Conservation (phyloP, 2,113 vertebrate species). For the Narcine bancroftii region DNA sequence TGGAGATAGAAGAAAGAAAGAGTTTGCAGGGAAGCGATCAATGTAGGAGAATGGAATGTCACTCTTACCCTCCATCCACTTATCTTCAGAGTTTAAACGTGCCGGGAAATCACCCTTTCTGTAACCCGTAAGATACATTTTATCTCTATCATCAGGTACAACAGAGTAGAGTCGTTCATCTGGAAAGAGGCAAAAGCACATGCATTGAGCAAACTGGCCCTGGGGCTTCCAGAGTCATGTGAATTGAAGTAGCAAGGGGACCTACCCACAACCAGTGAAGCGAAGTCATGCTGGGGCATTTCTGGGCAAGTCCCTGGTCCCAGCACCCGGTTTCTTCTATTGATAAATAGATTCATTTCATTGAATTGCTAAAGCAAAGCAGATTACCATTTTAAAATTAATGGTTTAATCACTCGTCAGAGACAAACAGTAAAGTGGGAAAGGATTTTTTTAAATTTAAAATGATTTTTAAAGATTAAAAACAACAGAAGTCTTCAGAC, state of each 20-base stretch:
- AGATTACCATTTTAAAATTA: not conserved
- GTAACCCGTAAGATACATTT: not conserved
- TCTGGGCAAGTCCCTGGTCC: not conserved
- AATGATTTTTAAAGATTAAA: too few species aligned
- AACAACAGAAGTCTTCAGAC: too few species aligned
- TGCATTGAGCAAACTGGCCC: not conserved
- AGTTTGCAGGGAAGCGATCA: not conserved
- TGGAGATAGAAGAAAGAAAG: not conserved
- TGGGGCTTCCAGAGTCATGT: too few species aligned
- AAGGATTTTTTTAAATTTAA: too few species aligned
- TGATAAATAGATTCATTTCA: not conserved
- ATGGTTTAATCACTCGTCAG: not conserved
- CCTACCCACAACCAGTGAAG: not conserved
- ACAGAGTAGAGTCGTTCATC: not conserved
- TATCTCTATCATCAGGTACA: not conserved
- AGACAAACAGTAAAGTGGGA: not conserved
- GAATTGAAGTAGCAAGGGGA: not conserved
- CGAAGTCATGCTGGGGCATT: not conserved
- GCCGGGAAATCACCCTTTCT: not conserved
- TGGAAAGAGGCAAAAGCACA: not conserved
- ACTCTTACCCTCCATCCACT: not conserved
- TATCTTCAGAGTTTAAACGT: not conserved
- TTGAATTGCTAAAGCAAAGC: not conserved
- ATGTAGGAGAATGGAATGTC: too few species aligned
- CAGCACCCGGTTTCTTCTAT: not conserved